These are phyloP conservation scores for Ruditapes philippinarum DNA, from an alignment of 1,140 invertebrate species.

Conservation along the genomic window DNA sequence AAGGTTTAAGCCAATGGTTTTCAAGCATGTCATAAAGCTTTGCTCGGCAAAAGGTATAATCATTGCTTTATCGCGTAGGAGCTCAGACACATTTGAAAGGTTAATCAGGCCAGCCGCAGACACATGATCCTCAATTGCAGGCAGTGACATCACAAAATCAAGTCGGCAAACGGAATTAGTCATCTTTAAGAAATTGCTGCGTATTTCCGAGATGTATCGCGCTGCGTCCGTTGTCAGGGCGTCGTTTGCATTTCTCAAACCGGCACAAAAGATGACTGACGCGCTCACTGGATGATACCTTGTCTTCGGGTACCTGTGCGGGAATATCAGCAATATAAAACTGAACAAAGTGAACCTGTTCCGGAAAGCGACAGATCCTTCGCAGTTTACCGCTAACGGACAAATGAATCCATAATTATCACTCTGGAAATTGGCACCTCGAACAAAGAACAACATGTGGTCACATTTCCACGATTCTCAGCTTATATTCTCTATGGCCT, in stretches of 20 bases:
- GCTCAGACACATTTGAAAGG: background rate
- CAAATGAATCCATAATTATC: background rate
- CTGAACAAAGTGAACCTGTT: slow-evolving; percentile 17
- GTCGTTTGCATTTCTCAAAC: background rate
- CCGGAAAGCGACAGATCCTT: background rate
- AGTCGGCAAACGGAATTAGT: background rate
- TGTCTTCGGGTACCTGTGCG: background rate
- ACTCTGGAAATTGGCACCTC: background rate
- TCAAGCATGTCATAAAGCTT: background rate
- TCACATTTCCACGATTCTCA: no score
- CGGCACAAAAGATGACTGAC: background rate
- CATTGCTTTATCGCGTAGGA: background rate
- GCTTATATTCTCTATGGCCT: no score
- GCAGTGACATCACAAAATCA: background rate
- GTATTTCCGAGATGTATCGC: background rate
- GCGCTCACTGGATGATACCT: slow-evolving; percentile 7
- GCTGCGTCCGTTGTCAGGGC: background rate
- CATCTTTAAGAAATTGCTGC: background rate
- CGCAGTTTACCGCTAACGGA: background rate
- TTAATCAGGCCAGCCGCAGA: background rate
- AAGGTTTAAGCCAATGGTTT: background rate
- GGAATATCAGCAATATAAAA: background rate
- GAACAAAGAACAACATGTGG: background rate
- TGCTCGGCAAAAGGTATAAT: background rate
- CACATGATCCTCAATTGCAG: background rate